Conservation (phyloP, 1,140 invertebrate genomes). For the Theocolax elegans region DNA sequence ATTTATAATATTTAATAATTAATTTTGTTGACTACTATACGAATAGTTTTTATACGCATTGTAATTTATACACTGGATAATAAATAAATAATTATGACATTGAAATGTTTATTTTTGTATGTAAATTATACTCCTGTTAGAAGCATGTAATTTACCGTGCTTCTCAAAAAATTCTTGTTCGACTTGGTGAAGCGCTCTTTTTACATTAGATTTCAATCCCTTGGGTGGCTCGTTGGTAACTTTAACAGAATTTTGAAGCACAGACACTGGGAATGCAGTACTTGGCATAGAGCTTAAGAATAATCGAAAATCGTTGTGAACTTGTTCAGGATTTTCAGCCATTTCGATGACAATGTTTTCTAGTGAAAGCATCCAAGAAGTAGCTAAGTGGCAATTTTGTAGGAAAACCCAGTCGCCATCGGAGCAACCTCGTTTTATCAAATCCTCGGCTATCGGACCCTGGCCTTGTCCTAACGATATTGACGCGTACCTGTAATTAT, state of each 20-base stretch:
- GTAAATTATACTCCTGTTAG: no score
- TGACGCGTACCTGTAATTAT: conserved; percentile 71
- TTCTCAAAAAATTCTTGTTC: conserved; percentile 83
- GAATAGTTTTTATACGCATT: no score
- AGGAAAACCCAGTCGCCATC: conserved; percentile 87
- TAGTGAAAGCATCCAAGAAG: conserved; percentile 87
- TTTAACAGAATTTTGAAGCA: conserved; percentile 92
- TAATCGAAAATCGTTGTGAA: conserved; percentile 81
- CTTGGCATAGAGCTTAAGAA: conserved; percentile 90
- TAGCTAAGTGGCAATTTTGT: conserved; percentile 91
- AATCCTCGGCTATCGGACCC: conserved; percentile 82
- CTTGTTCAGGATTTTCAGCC: conserved; percentile 71
- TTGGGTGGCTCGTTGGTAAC: conserved; percentile 94
- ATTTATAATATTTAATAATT: no score
- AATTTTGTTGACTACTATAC: no score
- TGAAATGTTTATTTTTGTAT: no score
- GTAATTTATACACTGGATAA: no score
- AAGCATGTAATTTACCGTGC: conserved; percentile 75
- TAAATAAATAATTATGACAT: no score
- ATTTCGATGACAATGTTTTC: conserved; percentile 79
- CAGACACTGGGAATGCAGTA: conserved; percentile 87
- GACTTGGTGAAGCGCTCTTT: conserved; percentile 83
- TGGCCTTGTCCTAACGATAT: conserved; percentile 93
- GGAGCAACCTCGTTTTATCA: conserved; percentile 78
- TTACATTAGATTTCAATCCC: conserved; percentile 84